Conservation (phyloP, 2,888 invertebrate genomes). For the Gymnoscelis rufifasciata region DNA sequence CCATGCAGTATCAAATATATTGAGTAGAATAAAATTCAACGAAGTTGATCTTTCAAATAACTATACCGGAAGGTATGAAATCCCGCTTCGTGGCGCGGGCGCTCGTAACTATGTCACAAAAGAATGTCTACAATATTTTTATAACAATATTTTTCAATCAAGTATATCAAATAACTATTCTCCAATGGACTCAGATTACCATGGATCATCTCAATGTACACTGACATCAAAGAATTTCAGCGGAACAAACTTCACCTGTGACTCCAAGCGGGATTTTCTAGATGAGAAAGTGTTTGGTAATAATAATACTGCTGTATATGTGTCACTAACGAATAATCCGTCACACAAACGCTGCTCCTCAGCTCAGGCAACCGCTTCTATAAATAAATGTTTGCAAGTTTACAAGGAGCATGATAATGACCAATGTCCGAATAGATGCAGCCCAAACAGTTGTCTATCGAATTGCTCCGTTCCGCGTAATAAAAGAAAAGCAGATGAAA, state of each 20-base stretch:
- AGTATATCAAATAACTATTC: conserved; percentile 23
- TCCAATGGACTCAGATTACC: conserved; percentile 5
- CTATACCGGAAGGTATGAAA: neutral
- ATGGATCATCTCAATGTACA: conserved; percentile 28
- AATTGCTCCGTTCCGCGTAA: neutral
- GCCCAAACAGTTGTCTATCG: neutral
- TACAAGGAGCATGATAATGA: neutral
- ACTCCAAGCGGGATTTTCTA: conserved; percentile 12
- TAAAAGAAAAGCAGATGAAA: conserved; percentile 22
- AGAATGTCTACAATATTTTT: conserved; percentile 27
- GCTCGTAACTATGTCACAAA: conserved; percentile 21
- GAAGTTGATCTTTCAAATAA: conserved; percentile 8
- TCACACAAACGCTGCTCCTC: conserved; percentile 40
- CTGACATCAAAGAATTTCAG: conserved; percentile 18
- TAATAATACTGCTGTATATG: conserved; percentile 51
- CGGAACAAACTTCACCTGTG: no score
- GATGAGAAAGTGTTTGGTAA: conserved; percentile 16
- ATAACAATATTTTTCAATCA: conserved; percentile 16
- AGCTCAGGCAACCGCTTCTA: conserved; percentile 67
- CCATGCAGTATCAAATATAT: conserved; percentile 28
- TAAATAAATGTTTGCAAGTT: conserved; percentile 69
- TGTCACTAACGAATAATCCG: conserved; percentile 51
- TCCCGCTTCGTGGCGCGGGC: conserved; percentile 7
- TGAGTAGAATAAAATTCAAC: conserved; percentile 23
- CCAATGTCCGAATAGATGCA: neutral